Percentiles rank a stretch among this genome's conserved stretches.
phyloP scores from a whole-genome alignment of 2,113 vertebrate genomes.

The Mola mola region DNA sequence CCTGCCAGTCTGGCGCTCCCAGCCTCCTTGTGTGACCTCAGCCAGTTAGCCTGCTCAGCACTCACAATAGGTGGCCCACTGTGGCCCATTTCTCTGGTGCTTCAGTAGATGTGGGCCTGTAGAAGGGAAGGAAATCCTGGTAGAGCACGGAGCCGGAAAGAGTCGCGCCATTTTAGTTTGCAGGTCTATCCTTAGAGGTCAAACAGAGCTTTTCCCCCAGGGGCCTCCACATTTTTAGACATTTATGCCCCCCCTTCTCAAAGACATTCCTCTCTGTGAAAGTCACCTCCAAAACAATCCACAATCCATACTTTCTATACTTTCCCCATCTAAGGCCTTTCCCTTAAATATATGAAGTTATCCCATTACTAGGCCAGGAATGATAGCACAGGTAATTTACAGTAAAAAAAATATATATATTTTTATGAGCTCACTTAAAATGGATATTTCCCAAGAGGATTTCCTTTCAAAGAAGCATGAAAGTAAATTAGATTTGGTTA shows the following conservation, averaged over 20 bases:
- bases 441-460: conserved; percentile 28
- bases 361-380: neutral
- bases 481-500: conserved; percentile 53
- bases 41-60: conserved; percentile 57
- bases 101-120: conserved; percentile 63
- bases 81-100: conserved; percentile 63
- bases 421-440: conserved; percentile 19
- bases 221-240: conserved; percentile 33
- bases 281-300: conserved; percentile 32
- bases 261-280: conserved; percentile 65
- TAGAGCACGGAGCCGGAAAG: conserved; percentile 67
- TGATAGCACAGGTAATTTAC: conserved; percentile 24
- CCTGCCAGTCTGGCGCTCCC: conserved; percentile 85
- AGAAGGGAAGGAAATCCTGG: conserved; percentile 83
- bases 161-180: conserved; percentile 66
- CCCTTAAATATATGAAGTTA: conserved; percentile 17
- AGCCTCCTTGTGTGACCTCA: conserved; percentile 80
- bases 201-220: conserved; percentile 48
- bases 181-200: conserved; percentile 74
- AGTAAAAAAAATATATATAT: conserved; percentile 30
- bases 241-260: conserved; percentile 34
- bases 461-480: conserved; percentile 33
- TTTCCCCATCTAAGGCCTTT: conserved; percentile 27
- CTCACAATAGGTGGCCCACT: conserved; percentile 81
- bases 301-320: conserved; percentile 40